Conservation (phyloP, 2,113 vertebrate species). For the Pygoscelis antarcticus region DNA sequence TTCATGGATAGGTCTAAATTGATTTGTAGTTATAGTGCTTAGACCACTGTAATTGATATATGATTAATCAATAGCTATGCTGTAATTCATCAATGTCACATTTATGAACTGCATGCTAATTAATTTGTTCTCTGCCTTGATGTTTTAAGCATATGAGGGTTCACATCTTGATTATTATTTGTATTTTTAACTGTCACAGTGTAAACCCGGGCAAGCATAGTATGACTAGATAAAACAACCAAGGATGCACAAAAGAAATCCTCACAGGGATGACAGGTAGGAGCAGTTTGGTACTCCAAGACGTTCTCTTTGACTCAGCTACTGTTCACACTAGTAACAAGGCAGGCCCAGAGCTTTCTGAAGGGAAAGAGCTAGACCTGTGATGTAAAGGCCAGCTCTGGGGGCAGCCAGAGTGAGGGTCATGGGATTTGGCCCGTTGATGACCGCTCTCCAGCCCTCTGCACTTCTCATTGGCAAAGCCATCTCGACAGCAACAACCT, state of each 20-base stretch:
- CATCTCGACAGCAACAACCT: background rate
- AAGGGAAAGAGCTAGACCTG: background rate
- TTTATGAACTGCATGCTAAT: slow-evolving; percentile 58
- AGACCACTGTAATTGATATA: slow-evolving; percentile 6
- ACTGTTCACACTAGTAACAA: background rate
- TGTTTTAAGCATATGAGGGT: background rate
- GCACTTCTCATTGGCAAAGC: background rate
- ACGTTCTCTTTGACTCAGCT: background rate
- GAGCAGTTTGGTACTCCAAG: background rate
- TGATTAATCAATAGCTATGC: slow-evolving; percentile 42
- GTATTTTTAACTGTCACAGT: background rate
- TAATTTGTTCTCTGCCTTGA: background rate
- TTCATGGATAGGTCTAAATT: background rate
- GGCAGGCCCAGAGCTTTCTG: background rate
- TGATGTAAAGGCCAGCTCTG: background rate
- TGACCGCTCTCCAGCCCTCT: background rate
- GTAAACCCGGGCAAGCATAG: rapidly evolving
- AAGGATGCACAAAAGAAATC: background rate
- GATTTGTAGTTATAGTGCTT: background rate
- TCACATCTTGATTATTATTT: background rate
- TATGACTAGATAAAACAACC: background rate
- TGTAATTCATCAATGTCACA: slow-evolving; percentile 22
- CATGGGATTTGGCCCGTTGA: rapidly evolving
- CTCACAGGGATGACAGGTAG: no score
- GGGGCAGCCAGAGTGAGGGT: no score